These are phyloP conservation scores for Zhuqinia jingwanae DNA, from an alignment of 2,888 invertebrate species.

Conservation along the genomic window DNA sequence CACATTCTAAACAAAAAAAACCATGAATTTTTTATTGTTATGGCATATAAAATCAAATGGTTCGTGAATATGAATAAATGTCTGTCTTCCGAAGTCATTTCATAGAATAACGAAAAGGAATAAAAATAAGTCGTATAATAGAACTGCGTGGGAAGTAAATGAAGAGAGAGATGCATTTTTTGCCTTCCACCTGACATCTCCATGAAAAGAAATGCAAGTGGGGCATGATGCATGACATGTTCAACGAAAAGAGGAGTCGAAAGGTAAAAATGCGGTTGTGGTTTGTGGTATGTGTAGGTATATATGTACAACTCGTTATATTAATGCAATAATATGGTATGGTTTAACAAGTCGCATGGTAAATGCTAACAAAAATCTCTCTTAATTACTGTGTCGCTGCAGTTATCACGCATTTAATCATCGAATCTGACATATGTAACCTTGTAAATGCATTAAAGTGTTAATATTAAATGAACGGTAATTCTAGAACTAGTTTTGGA, in stretches of 20 bases:
- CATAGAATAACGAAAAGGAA: not conserved
- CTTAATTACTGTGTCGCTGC: slow-evolving; percentile 41
- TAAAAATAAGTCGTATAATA: not conserved
- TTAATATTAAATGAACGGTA: not conserved
- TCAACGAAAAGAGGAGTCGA: no score
- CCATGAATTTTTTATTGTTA: not conserved
- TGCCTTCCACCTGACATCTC: slow-evolving; percentile 32
- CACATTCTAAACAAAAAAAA: not conserved
- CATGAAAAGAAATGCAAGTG: slow-evolving; percentile 23
- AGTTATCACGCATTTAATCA: slow-evolving; percentile 30
- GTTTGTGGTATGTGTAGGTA: no score
- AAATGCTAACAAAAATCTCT: not conserved
- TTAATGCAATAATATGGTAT: no score
- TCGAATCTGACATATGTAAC: not conserved
- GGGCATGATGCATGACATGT: not conserved
- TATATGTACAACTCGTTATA: no score
- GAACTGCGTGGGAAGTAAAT: not conserved
- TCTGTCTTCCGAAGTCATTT: not conserved
- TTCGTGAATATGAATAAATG: slow-evolving; percentile 26
- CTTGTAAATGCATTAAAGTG: slow-evolving; percentile 1
- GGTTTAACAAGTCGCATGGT: no score
- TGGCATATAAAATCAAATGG: slow-evolving; percentile 2
- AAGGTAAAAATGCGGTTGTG: no score
- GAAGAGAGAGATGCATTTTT: slow-evolving; percentile 47
- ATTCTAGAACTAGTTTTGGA: not conserved